Conservation (phyloP, 2,113 vertebrate species). For the Bubo bubo region DNA sequence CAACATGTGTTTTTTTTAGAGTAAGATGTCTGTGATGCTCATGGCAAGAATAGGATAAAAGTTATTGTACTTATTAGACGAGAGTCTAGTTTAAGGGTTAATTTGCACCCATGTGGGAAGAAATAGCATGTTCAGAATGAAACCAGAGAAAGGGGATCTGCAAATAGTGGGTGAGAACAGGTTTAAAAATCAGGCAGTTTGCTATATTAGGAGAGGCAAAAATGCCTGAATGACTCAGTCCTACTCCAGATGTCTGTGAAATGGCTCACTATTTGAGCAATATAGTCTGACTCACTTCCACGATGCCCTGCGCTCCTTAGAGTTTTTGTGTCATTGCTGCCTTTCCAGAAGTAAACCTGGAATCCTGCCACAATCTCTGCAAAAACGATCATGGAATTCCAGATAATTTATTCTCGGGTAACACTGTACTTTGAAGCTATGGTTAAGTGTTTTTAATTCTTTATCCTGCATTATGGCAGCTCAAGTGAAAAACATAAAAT, state of each 20-base stretch:
- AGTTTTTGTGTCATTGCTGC: neutral
- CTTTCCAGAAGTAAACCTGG: conserved; percentile 23
- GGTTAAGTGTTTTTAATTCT: neutral
- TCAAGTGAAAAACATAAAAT: neutral
- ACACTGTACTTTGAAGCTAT: neutral
- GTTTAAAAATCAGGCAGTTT: neutral
- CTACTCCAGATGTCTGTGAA: conserved; percentile 51
- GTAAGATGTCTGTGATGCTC: neutral
- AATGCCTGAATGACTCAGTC: conserved; percentile 53
- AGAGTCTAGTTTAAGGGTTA: neutral
- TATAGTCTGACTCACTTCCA: conserved; percentile 48
- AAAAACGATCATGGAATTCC: neutral
- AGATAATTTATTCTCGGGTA: neutral
- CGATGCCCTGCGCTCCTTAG: neutral
- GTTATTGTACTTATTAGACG: neutral
- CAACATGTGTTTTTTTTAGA: neutral
- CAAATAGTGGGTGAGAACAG: neutral
- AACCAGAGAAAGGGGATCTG: conserved; percentile 51
- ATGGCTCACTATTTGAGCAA: conserved; percentile 45
- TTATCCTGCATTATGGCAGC: neutral
- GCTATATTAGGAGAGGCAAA: conserved; percentile 35
- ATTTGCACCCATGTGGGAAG: neutral
- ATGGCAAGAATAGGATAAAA: neutral
- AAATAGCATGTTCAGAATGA: neutral
- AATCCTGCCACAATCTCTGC: neutral